These are phyloP conservation scores for Hemistola chrysoprasaria DNA, from an alignment of 2,888 invertebrate species.

Conservation along the genomic window DNA sequence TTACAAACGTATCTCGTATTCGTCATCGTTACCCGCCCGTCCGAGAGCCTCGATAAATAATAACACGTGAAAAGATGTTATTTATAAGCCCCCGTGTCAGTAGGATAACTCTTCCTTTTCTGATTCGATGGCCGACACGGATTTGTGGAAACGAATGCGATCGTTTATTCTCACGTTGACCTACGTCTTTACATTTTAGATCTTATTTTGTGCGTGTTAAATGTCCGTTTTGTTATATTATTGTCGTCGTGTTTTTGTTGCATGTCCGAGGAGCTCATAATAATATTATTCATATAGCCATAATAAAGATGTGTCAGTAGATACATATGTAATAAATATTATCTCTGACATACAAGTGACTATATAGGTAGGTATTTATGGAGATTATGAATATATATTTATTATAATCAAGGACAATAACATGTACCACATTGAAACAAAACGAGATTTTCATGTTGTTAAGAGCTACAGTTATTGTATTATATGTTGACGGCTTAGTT, in stretches of 20 bases:
- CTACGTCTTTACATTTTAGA: slow-evolving; percentile 37
- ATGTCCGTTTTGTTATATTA: slow-evolving; percentile 37
- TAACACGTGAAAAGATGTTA: slow-evolving; percentile 62
- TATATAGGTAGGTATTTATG: slow-evolving; percentile 31
- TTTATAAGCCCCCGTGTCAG: slow-evolving; percentile 62
- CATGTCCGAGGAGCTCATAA: slow-evolving; percentile 52
- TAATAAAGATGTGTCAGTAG: slow-evolving; percentile 57
- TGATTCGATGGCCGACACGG: slow-evolving; percentile 66
- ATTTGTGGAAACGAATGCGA: slow-evolving; percentile 71
- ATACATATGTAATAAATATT: slow-evolving; percentile 44
- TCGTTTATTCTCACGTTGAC: slow-evolving; percentile 47
- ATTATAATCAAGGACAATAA: slow-evolving; percentile 30
- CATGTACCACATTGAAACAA: slow-evolving; percentile 25
- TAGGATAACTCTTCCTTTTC: slow-evolving; percentile 48
- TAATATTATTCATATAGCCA: slow-evolving; percentile 65
- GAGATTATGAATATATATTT: slow-evolving; percentile 25
- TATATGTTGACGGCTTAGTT: slow-evolving; percentile 10
- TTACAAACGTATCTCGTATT: slow-evolving; percentile 77
- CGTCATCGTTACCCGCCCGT: slow-evolving; percentile 72
- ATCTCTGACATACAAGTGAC: slow-evolving; percentile 32
- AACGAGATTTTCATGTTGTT: slow-evolving; percentile 27
- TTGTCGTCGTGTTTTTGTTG: slow-evolving; percentile 43
- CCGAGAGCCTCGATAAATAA: slow-evolving; percentile 69
- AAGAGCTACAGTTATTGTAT: slow-evolving; percentile 12
- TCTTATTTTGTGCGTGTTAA: slow-evolving; percentile 39